Percentiles rank a stretch among this genome's conserved stretches.
These are phyloP conservation scores for Luperina testacea DNA, from an alignment of 2,888 invertebrate genomes.

Conservation along the genomic window DNA sequence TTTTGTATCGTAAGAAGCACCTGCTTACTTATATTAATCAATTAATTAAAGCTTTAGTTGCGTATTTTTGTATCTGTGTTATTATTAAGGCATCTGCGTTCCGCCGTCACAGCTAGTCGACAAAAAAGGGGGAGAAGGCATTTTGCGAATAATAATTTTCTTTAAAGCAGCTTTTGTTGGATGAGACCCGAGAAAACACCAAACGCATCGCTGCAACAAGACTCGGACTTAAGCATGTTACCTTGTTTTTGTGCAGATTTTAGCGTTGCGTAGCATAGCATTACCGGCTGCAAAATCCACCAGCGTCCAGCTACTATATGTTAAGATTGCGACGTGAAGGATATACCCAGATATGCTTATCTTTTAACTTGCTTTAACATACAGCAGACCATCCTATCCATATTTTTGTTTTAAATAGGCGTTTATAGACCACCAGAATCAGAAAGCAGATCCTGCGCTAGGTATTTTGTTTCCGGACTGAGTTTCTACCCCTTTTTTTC, in stretches of 20 bases:
- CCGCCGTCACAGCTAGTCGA: neutral
- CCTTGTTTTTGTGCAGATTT: neutral
- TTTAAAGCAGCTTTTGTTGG: neutral
- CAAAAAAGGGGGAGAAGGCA: neutral
- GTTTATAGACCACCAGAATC: neutral
- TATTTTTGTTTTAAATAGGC: neutral
- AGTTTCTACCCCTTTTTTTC: neutral
- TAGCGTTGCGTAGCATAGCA: neutral
- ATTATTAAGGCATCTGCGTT: slow-evolving; percentile 29
- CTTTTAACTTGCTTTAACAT: neutral
- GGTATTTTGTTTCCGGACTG: neutral
- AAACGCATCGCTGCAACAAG: neutral
- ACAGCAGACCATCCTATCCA: neutral
- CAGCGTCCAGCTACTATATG: neutral
- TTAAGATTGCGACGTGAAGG: neutral
- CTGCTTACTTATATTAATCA: slow-evolving; percentile 31
- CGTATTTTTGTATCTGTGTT: slow-evolving; percentile 17
- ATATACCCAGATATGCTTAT: neutral
- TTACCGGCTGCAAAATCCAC: neutral
- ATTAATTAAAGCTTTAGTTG: slow-evolving; percentile 27
- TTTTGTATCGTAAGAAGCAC: slow-evolving; percentile 24
- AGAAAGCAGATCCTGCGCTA: neutral
- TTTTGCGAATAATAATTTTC: slow-evolving; percentile 7
- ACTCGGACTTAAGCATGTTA: neutral
- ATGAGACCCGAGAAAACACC: neutral